These are phyloP conservation scores for Dicrostonyx torquatus DNA, from an alignment of 2,797 vertebrate species.

Conservation along the genomic window DNA sequence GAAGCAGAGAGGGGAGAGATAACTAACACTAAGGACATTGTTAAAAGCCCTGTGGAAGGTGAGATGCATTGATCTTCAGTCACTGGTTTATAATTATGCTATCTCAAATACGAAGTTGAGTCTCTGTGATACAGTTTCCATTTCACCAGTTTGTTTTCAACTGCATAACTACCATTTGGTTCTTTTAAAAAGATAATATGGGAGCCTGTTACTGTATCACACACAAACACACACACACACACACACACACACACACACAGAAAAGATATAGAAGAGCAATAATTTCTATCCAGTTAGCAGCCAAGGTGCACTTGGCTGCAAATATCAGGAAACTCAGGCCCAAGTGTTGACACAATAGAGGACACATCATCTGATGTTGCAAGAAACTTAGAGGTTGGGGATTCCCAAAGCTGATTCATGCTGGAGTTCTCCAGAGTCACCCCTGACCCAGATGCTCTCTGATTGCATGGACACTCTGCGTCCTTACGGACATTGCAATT, in stretches of 20 bases:
- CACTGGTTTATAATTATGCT: background rate
- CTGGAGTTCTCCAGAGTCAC: background rate
- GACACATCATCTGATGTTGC: background rate
- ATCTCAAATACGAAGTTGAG: background rate
- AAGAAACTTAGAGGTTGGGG: background rate
- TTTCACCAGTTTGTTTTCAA: background rate
- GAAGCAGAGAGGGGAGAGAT: background rate
- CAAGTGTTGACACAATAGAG: background rate
- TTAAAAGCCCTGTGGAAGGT: background rate
- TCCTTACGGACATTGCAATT: background rate
- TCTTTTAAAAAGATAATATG: background rate
- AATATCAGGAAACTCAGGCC: background rate
- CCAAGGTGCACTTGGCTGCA: background rate
- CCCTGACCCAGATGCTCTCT: background rate
- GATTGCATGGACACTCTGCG: background rate
- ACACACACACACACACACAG: background rate
- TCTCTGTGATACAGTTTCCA: background rate
- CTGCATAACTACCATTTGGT: background rate
- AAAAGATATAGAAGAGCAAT: background rate
- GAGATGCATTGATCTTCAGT: background rate
- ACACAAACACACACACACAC: background rate
- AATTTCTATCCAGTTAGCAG: background rate
- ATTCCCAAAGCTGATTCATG: background rate
- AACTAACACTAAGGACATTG: background rate
- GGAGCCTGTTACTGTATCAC: background rate